phyloP scores from a whole-genome alignment of 2,797 vertebrate species.

The Pteropus rufus region DNA sequence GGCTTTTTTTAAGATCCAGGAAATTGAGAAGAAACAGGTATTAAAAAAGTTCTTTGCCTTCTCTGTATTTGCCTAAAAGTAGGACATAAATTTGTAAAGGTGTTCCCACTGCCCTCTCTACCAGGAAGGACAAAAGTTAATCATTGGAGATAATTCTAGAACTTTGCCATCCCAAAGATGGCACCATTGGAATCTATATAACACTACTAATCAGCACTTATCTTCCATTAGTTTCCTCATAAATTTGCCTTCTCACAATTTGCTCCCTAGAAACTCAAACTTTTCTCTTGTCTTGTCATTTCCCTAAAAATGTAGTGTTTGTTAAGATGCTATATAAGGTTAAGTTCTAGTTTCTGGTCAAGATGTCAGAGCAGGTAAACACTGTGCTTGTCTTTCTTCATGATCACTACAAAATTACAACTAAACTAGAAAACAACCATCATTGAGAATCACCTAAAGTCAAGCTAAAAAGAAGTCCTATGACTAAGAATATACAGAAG shows the following conservation, averaged over 20 bases:
- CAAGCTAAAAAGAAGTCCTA: too few relatives aligned
- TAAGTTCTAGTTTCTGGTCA: too few relatives aligned
- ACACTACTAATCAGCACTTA: not conserved
- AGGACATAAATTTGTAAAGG: not conserved
- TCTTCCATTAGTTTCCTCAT: not conserved
- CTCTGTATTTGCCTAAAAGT: not conserved
- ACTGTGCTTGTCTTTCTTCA: too few relatives aligned
- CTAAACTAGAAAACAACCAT: too few relatives aligned
- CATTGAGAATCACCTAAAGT: too few relatives aligned
- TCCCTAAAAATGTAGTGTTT: not conserved
- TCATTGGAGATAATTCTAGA: not conserved
- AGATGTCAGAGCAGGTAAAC: too few relatives aligned
- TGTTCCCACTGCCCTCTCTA: not conserved
- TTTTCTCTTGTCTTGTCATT: not conserved
- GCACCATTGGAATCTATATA: not conserved
- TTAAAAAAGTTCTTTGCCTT: not conserved
- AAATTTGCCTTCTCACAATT: not conserved
- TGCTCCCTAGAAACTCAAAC: not conserved
- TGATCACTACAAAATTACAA: too few relatives aligned
- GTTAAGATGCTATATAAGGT: not conserved
- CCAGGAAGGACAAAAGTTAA: not conserved
- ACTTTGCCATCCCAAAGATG: not conserved
- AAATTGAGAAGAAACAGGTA: not conserved
- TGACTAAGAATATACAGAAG: too few relatives aligned
- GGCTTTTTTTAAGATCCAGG: not conserved